Percentiles rank a stretch among this genome's conserved stretches.
Conservation (phyloP, 37 sponge, comb jelly and placozoan species). For the Theonella swinhoei region DNA sequence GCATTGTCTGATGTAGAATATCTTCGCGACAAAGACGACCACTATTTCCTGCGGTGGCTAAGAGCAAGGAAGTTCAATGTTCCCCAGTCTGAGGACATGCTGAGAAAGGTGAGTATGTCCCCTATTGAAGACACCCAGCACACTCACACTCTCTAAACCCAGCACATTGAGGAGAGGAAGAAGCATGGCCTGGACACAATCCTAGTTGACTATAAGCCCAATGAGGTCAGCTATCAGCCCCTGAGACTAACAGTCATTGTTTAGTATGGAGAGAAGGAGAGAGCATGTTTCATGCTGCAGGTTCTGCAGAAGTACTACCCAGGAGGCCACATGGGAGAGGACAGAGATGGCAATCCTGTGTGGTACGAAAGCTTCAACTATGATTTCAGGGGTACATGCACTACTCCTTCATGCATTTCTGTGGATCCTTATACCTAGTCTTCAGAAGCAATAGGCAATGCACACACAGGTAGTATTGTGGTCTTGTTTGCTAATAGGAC, state of each 20-base stretch:
- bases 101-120: slow-evolving; percentile 59
- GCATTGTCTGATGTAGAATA: slow-evolving; percentile 30
- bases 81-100: slow-evolving; percentile 60
- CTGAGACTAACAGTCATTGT: too few species aligned
- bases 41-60: slow-evolving; percentile 16
- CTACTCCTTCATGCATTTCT: too few species aligned
- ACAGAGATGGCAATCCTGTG: slow-evolving; percentile 76
- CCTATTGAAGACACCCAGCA: not conserved
- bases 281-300: too few species aligned
- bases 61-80: slow-evolving; percentile 66
- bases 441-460: too few species aligned
- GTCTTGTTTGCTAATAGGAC: too few species aligned
- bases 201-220: slow-evolving; percentile 58
- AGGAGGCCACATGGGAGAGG: slow-evolving; percentile 69
- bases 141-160: not conserved
- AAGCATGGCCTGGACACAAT: slow-evolving; percentile 65
- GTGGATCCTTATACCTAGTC: too few species aligned
- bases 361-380: slow-evolving; percentile 54
- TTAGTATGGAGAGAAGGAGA: not conserved
- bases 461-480: too few species aligned
- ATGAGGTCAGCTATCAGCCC: slow-evolving; percentile 43
- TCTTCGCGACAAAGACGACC: slow-evolving; percentile 20
- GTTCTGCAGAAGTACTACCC: slow-evolving; percentile 61
- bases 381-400: slow-evolving; percentile 58
- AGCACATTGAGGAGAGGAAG: slow-evolving; percentile 67